These are phyloP conservation scores for Cassiopea xamachana DNA, from an alignment of 30 jellyfish, hydroid and myxozoan species.

Conservation along the genomic window DNA sequence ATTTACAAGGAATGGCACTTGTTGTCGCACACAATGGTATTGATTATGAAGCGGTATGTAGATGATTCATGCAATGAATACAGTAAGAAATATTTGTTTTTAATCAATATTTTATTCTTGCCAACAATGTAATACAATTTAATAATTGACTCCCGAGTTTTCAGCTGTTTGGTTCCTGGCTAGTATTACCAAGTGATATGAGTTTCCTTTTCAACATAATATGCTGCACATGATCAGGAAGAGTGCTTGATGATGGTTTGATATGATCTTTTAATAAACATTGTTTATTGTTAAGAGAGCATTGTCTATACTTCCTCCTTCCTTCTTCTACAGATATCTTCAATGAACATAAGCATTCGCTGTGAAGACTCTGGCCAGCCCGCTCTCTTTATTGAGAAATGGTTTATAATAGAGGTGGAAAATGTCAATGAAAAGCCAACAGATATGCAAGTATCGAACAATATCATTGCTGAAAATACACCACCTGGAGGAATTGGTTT, in stretches of 20 bases:
- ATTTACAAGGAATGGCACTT: conserved; percentile 44
- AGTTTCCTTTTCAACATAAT: too few species aligned
- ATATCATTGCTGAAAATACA: conserved; percentile 41
- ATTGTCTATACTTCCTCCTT: not conserved
- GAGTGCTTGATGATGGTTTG: too few species aligned
- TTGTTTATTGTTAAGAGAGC: too few species aligned
- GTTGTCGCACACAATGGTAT: conserved; percentile 66
- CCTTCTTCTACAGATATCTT: not conserved
- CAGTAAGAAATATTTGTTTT: too few species aligned
- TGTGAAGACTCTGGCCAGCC: conserved; percentile 75
- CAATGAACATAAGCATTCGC: conserved; percentile 51
- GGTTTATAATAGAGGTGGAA: conserved; percentile 22
- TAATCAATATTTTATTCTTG: too few species aligned
- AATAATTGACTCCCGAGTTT: too few species aligned
- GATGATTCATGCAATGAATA: too few species aligned
- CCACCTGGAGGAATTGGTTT: conserved; percentile 75
- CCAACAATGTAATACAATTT: too few species aligned
- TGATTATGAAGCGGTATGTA: conserved; percentile 79
- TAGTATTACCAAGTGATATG: too few species aligned
- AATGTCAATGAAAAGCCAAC: conserved; percentile 77
- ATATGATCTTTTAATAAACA: too few species aligned
- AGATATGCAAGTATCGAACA: conserved; percentile 34
- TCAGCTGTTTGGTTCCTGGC: too few species aligned
- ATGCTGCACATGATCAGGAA: too few species aligned
- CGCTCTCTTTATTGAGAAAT: conserved; percentile 4